Conservation (phyloP, 2,888 invertebrate genomes). For the Cephalotes varians region DNA sequence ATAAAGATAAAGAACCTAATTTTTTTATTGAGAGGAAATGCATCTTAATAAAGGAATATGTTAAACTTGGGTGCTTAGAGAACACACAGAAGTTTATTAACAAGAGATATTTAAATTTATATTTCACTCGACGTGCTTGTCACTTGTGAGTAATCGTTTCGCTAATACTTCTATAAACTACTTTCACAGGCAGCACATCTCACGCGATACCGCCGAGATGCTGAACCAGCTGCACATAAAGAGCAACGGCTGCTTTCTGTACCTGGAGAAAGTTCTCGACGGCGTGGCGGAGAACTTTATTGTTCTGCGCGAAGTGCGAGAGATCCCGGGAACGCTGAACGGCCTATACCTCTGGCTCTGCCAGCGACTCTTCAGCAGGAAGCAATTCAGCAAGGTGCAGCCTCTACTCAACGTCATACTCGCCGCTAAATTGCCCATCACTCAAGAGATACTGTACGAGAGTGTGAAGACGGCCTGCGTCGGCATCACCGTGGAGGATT, state of each 20-base stretch:
- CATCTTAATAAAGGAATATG: neutral
- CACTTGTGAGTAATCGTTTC: conserved; percentile 13
- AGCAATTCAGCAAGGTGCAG: conserved; percentile 94
- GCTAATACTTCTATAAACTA: conserved; percentile 17
- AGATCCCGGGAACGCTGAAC: conserved; percentile 97
- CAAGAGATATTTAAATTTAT: neutral
- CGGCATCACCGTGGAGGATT: conserved; percentile 92
- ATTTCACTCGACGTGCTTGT: neutral
- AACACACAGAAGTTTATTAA: neutral
- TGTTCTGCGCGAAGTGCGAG: conserved; percentile 94
- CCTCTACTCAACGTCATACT: conserved; percentile 95
- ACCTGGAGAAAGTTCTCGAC: conserved; percentile 94
- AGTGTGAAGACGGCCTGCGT: conserved; percentile 94
- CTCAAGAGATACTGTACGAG: conserved; percentile 92
- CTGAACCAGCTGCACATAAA: conserved; percentile 98
- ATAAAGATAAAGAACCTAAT: neutral
- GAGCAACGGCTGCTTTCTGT: conserved; percentile 95
- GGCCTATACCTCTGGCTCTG: conserved; percentile 98
- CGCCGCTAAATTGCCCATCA: conserved; percentile 94
- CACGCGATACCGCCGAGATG: conserved; percentile 96
- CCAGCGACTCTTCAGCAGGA: conserved; percentile 95
- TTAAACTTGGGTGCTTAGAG: neutral
- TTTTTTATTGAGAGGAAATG: neutral
- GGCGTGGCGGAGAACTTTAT: conserved; percentile 98
- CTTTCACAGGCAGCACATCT: conserved; percentile 91